Evolutionary conservation across 2,888 invertebrate genomes (phyloP), one percentile per base, ranked within the genome.

Genomic region (Temnothorax unifasciatus): DNA sequence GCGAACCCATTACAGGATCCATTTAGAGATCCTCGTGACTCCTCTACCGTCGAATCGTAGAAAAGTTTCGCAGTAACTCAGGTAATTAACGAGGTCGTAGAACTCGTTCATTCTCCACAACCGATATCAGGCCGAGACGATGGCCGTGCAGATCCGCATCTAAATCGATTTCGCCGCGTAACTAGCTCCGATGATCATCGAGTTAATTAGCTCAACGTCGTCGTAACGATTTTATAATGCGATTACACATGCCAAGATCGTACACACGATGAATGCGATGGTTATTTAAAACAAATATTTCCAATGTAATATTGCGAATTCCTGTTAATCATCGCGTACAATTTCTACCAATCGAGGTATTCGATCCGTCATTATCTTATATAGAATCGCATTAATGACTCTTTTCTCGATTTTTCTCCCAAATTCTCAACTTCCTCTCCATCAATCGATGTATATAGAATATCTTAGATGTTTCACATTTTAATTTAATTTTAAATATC

Each of bases 71-170:
- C 89, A 91, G 92, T 91, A 92, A 92, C 89, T 89, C 90, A 89
- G 91, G 92, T 92, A 92, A 92, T 92, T 92, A 92, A 92, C 90
- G 92, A 92, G 92, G 87, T 88, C 90, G 91, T 90, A 88, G 87
- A 90, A 89, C 90, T 92, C 91, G 91, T 92, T 90, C 91, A 88
- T 92, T 92, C 87, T 86, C 82, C 81, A 77, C 81, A 82, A 84
- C 87, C 88, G 91, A 92, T 92, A 92, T 91, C 89, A 90, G 87
- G 83, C 82, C 86, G 85, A 77, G 85, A 85, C 85, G 85, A 57
- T 73, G 82, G 54, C 84, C 68, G 84, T 75, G 86, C 83, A 88
- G 91, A 92, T 92, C 86, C 87, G 87, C 90, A 91, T 92, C 91
- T 88, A 89, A 91, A 92, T 92, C 92, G 92, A 92, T 93, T 91